These are phyloP conservation scores for Eupithecia inturbata DNA, from an alignment of 2,888 invertebrate genomes.

Conservation along the genomic window DNA sequence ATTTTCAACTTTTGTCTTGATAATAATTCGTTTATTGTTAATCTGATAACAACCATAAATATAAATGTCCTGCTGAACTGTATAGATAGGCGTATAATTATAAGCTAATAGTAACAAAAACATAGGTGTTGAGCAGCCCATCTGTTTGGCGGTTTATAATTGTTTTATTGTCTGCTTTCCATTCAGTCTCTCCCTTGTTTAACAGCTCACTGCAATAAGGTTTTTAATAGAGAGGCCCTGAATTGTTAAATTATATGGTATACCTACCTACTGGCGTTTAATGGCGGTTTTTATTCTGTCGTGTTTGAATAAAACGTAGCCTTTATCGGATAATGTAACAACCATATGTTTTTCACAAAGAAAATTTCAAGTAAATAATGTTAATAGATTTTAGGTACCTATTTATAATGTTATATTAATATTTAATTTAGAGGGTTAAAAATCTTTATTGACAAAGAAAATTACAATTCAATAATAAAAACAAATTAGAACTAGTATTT, in stretches of 20 bases:
- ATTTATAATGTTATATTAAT: too few relatives aligned
- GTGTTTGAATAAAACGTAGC: not conserved
- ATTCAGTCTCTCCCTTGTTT: not conserved
- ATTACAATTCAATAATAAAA: too few relatives aligned
- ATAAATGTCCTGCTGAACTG: not conserved
- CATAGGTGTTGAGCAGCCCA: slow-evolving; percentile 1
- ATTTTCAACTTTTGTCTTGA: not conserved
- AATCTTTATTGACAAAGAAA: too few relatives aligned
- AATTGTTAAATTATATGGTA: not conserved
- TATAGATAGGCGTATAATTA: not conserved
- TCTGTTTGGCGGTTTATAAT: slow-evolving; percentile 6
- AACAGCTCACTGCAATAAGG: not conserved
- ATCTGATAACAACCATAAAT: not conserved
- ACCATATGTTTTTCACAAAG: too few relatives aligned
- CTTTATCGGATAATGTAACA: not conserved
- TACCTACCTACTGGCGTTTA: not conserved
- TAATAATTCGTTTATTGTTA: not conserved
- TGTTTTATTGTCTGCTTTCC: not conserved
- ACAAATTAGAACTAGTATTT: too few relatives aligned
- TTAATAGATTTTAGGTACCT: too few relatives aligned
- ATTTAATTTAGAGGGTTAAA: too few relatives aligned
- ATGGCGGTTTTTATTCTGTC: not conserved
- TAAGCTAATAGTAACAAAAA: not conserved
- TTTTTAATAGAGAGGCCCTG: not conserved
- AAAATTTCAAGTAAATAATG: too few relatives aligned